A percentile compares a stretch with the other conserved stretches of the same genome.
Conservation (phyloP, 2,113 vertebrate species). For the Crotophaga sulcirostris region DNA sequence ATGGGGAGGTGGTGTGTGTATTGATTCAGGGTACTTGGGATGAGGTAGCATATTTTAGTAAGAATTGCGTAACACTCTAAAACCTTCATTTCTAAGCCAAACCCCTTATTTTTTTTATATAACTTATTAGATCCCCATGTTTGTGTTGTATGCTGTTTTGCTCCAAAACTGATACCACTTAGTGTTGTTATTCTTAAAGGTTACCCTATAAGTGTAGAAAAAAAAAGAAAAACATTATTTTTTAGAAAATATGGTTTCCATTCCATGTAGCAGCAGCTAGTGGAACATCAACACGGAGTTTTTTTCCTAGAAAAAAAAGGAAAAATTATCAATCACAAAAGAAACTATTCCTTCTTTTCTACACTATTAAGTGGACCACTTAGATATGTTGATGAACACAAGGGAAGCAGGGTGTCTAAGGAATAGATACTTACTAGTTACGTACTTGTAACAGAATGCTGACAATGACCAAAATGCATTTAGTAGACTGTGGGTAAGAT, state of each 20-base stretch:
- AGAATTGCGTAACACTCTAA: not conserved
- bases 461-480: rapidly evolving
- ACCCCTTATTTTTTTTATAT: not conserved
- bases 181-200: not conserved
- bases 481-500: not conserved
- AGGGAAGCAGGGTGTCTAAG: rapidly evolving
- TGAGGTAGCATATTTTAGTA: not conserved
- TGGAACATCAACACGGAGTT: not conserved
- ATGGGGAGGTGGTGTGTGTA: too few relatives aligned
- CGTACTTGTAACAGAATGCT: not conserved
- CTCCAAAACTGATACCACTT: not conserved
- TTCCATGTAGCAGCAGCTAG: not conserved
- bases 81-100: not conserved
- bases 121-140: rapidly evolving
- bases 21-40: not conserved
- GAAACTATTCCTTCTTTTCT: not conserved
- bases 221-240: not conserved
- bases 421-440: not conserved
- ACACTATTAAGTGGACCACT: not conserved
- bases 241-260: not conserved
- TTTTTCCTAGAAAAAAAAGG: not conserved
- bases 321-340: not conserved
- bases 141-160: not conserved
- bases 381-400: not conserved
- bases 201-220: not conserved